Conservation (phyloP, 2,888 invertebrate species). For the Eubasilissa splendida region DNA sequence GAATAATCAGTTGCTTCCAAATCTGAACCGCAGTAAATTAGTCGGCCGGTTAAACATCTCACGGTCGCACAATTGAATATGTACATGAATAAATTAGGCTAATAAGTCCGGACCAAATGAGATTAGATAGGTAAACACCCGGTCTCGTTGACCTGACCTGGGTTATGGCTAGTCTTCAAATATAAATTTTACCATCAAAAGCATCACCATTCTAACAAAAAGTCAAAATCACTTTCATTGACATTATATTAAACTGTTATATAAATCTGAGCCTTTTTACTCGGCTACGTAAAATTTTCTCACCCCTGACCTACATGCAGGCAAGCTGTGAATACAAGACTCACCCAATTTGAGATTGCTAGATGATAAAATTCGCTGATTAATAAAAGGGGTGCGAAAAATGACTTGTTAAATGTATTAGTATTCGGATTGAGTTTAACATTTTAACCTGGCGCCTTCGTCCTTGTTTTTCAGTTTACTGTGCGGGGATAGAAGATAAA, state of each 20-base stretch:
- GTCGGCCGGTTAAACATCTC: constrained; percentile 18
- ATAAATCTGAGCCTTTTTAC: not conserved
- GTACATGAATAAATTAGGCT: constrained; percentile 57
- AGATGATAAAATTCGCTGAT: not conserved
- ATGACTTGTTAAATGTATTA: not conserved
- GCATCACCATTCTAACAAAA: not conserved
- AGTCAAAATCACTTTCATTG: not conserved
- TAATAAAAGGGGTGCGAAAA: not conserved
- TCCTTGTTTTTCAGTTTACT: not conserved
- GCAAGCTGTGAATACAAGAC: not conserved
- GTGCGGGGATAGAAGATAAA: constrained; percentile 59
- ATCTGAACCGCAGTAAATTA: constrained; percentile 35
- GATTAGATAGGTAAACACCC: constrained; percentile 55
- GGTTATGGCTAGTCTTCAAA: constrained; percentile 59
- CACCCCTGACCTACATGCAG: not conserved
- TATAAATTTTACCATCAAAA: not conserved
- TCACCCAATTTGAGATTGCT: not conserved
- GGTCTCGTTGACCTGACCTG: constrained; percentile 66
- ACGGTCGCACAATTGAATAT: constrained; percentile 51
- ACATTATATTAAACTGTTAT: not conserved
- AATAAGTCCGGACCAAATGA: constrained; percentile 54
- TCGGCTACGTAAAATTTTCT: constrained; percentile 8
- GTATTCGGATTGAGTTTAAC: not conserved
- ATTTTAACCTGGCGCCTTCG: not conserved
- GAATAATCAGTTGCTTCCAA: constrained; percentile 19